Base-by-base conservation (phyloP, 2,113 vertebrate species). In the Toxotes jaculatrix region DNA sequence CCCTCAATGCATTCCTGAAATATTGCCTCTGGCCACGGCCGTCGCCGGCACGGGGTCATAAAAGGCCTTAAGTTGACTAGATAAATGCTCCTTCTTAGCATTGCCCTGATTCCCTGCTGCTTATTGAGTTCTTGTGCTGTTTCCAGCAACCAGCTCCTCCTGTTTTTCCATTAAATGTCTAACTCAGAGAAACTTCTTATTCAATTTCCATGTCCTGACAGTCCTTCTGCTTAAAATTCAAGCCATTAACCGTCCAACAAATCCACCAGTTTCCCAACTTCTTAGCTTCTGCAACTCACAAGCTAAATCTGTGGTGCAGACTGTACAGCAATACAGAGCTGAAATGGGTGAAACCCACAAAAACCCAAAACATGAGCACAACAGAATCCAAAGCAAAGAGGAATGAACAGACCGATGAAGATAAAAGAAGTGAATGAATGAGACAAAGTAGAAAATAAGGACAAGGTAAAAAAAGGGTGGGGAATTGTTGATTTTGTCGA, bases 301-400 rank as follows among this genome's bases (percentile, higher is more conserved):
- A 40, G 51, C 19, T 42, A 31, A 84, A 72, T 14, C 51, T 6
- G 4, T 38, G 49, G 68, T 74, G 51, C 68, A 63, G 68, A 56
- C 63, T 42, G 17, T 43, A 56, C 77, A 49, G 19, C 23, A 66
- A 19, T 6, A 60, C 10, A n/a, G 42, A 31, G 38, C 8, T 14
- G 21, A 76, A 70, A 81, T 79, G 67, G 36, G 86, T 67, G 21
- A 57, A 78, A 36, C 53, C 62, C 67, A 56, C 34, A 72, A 31
- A 74, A 21, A 64, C 83, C 45, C 42, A 74, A 77, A 87, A 59
- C 77, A 66, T 74, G 75, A 79, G 59, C 68, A 67, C 5, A 70
- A 65, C 40, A 75, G 74, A 82, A 76, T 71, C 14, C 66, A 63
- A 60, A 85, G 71, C 42, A 59, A 74, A 69, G 14, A 80, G 19